phyloP scores from a whole-genome alignment of 2,888 invertebrate species.

The Drosophila austrosaltans region DNA sequence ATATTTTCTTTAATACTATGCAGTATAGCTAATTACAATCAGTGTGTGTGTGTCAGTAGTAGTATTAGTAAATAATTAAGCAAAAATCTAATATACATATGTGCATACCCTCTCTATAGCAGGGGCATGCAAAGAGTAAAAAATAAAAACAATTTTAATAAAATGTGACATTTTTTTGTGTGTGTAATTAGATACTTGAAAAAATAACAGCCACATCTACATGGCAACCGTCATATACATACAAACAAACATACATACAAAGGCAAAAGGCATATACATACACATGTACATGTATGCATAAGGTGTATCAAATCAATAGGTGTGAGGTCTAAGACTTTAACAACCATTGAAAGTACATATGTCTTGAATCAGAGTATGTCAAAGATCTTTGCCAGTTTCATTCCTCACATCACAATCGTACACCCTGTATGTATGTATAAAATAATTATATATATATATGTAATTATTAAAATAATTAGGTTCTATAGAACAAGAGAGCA shows the following conservation, averaged over 20 bases:
- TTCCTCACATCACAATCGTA: too few species aligned
- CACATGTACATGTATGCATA: too few species aligned
- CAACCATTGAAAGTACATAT: too few species aligned
- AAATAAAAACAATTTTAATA: slow-evolving; percentile 31
- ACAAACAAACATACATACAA: slow-evolving; percentile 1
- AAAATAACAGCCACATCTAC: slow-evolving; percentile 64
- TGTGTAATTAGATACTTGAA: slow-evolving; percentile 47
- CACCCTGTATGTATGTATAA: too few species aligned
- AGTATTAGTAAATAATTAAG: slow-evolving; percentile 44
- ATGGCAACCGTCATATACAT: slow-evolving; percentile 51
- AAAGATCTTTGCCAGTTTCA: too few species aligned
- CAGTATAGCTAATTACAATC: slow-evolving; percentile 60
- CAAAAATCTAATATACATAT: slow-evolving; percentile 13
- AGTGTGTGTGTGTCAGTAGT: slow-evolving; percentile 58
- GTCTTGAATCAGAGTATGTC: neutral
- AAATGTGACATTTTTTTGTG: slow-evolving; percentile 34
- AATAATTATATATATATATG: neutral
- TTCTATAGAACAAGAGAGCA: slow-evolving; percentile 14
- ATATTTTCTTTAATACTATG: slow-evolving; percentile 27
- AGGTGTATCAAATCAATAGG: too few species aligned
- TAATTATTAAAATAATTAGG: slow-evolving; percentile 28
- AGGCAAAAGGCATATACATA: neutral
- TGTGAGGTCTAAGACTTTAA: too few species aligned
- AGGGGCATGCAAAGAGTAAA: slow-evolving; percentile 9
- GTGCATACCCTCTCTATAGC: too few species aligned